phyloP scores from a whole-genome alignment of 2,113 vertebrate species.

The Heliornis fulica region DNA sequence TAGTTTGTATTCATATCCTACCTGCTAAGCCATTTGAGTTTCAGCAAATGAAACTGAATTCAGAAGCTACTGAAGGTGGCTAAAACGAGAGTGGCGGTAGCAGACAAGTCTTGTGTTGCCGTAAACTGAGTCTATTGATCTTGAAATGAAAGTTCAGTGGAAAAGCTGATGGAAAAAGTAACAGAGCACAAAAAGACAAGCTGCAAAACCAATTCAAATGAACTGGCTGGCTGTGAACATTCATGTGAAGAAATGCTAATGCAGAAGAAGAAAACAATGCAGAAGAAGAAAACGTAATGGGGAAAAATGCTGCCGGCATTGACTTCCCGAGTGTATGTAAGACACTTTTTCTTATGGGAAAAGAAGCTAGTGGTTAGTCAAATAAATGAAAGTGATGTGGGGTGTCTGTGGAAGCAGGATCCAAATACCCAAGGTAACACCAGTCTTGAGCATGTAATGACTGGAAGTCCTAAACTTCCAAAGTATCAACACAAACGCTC shows the following conservation, averaged over 20 bases:
- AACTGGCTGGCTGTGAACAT: background rate
- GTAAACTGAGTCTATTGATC: slow-evolving; percentile 19
- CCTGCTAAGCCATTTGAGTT: background rate
- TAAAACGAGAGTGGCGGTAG: background rate
- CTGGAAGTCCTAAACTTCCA: background rate
- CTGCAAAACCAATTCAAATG: background rate
- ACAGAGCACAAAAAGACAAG: slow-evolving; percentile 22
- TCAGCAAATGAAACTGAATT: background rate
- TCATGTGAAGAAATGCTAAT: slow-evolving; percentile 25
- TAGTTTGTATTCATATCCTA: background rate
- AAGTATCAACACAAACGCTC: background rate
- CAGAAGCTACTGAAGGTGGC: background rate
- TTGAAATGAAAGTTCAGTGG: slow-evolving; percentile 27
- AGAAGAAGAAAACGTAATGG: background rate
- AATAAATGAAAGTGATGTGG: background rate
- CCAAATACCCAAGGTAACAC: background rate
- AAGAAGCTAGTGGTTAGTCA: background rate
- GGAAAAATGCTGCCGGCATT: background rate
- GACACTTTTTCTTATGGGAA: background rate
- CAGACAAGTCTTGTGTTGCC: background rate
- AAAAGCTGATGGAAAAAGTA: slow-evolving; percentile 46
- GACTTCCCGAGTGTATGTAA: background rate
- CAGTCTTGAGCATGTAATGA: background rate
- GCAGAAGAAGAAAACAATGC: background rate
- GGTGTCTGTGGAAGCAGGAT: background rate